Evolutionary conservation across 2,797 vertebrate species (phyloP), one percentile per base, ranked within the genome.

Genomic region (Craterocephalus amniculus): DNA sequence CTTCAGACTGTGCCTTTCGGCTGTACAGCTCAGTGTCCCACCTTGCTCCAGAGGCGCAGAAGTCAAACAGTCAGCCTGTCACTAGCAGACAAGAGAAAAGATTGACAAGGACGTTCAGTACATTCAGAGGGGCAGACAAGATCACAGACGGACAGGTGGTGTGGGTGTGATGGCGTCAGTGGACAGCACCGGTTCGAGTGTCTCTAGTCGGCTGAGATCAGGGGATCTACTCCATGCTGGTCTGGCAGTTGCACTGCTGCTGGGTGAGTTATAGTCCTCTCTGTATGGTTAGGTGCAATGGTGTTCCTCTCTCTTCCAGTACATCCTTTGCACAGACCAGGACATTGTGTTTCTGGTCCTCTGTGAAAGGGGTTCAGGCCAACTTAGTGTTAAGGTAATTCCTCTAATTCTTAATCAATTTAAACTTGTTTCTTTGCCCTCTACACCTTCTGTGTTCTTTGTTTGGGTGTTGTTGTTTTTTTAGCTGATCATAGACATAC

Each of bases 181-280:
- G 86, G 81, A 89, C 83, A 80, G 82, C 82, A 65, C 70, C 32
- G 57, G 85, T 88, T 81, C 60, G 29, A 87, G 87, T 83, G 80
- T 88, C 83, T 83, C 87, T 73, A 86, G 91, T 60, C 88, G 87
- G 45, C 77, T 78, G 51, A 83, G 79, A 75, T 88, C 91, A 55
- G 91, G 90, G 52, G 93, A 94, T 86, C 54, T 85, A 58, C 80
- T 94, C 68, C 89, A 93, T 20, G 80, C 88, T 52, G 87, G 92
- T 70, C 78, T 95, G 63, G 79, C 80, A 79, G 60, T 94, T 86
- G 76, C 76, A 22, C 72, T 95, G 80, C 87, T 94, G 79, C 83
- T 95, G 1, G 93, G 94, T 95, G 89, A 93, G 94, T 90, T 80
- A 20, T 18, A 72, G 74, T 85, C 70, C 65, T 66, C 40, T 70